phyloP scores from a whole-genome alignment of 2,113 vertebrate species.

The Mormyrus lacerda region DNA sequence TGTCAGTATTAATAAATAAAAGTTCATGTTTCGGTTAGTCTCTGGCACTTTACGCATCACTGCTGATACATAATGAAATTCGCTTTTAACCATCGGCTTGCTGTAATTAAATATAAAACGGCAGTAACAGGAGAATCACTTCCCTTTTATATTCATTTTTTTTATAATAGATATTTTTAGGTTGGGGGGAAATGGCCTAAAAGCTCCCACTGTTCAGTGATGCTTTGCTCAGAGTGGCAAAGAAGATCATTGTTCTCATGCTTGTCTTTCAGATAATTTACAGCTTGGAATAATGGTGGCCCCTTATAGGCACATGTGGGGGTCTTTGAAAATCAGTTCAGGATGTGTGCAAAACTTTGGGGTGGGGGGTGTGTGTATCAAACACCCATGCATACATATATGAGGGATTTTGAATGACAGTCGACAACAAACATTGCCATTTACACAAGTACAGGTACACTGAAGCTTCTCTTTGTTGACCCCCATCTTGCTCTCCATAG shows the following conservation, averaged over 20 bases:
- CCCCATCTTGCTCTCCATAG: background rate
- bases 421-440: too few relatives aligned
- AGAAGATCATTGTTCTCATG: background rate
- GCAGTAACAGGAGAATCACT: background rate
- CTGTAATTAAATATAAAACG: background rate
- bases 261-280: background rate
- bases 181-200: background rate
- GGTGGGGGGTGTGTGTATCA: background rate
- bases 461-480: background rate
- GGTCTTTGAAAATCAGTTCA: background rate
- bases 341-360: background rate
- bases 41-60: background rate
- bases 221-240: background rate
- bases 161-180: background rate
- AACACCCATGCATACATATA: background rate
- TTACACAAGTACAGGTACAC: background rate
- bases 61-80: background rate
- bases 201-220: background rate
- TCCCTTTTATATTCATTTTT: background rate
- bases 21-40: background rate
- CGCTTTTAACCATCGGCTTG: background rate
- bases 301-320: background rate
- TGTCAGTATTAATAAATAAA: background rate
- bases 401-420: background rate
- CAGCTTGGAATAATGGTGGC: background rate